Base-by-base conservation (phyloP, 2,797 vertebrate genomes). In the Enteromius paludinosus region DNA sequence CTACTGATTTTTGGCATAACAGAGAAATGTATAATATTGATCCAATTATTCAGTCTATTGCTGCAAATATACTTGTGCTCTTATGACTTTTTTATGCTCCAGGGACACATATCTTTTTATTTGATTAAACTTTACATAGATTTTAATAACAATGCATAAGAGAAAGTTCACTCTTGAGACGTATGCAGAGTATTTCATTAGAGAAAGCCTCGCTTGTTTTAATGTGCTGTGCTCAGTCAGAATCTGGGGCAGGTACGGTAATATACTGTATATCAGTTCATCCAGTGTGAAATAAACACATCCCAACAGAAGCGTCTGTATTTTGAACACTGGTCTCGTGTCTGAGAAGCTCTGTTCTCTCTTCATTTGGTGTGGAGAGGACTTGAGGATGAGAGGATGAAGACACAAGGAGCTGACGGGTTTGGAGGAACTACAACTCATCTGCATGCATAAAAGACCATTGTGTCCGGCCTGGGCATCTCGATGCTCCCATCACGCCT, bases 401-500 rank as follows among this genome's bases (percentile, higher is more conserved):
- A 82, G 82, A 87, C 91, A 92, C 88, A 91, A 92, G 89, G 49
- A 92, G 90, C 90, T 92, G 90, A 92, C 91, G 91, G 91, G 91
- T 92, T 90, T 93, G 91, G 91, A 94, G 92, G 92, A 92, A 89
- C 90, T 93, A 90, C 81, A 92, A 92, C 90, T 93, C 92, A 92
- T 89, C 87, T 84, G 45, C 0, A 86, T 0, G 20, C 86, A 96
- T 94, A 96, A 95, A 96, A 95, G 92, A 6, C 90, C 94, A 95
- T 97, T 97, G 96, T 97, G 93, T 94, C 90, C 89, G 88, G 92
- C 93, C 91, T 93, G 90, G 89, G 90, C 87, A 89, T 88, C 61
- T 33, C 61, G 17, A 15, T 9, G 93, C 92, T 5, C 88, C 88
- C 91, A 90, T 86, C 91, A 88, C 93, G 91, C 95, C 96, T 95